Conservation (phyloP, 2,888 invertebrate genomes). For the Drosophila prolongata region DNA sequence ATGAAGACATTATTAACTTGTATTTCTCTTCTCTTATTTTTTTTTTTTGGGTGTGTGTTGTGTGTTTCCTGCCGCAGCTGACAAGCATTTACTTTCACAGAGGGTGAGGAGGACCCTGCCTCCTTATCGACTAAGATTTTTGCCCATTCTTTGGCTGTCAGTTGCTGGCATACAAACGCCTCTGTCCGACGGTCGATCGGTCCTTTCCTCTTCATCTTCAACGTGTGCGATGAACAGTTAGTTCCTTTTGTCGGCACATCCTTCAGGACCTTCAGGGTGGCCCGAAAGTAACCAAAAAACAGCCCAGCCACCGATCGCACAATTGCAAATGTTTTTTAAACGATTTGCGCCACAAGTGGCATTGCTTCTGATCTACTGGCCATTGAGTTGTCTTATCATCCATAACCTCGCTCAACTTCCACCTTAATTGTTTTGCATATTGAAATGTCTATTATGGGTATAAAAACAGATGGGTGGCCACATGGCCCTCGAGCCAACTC, state of each 20-base stretch:
- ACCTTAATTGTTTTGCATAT: slow-evolving; percentile 58
- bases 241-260: slow-evolving; percentile 77
- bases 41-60: slow-evolving; percentile 23
- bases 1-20: slow-evolving; percentile 84
- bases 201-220: slow-evolving; percentile 61
- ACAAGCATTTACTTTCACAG: slow-evolving; percentile 77
- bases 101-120: slow-evolving; percentile 24
- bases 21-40: slow-evolving; percentile 60
- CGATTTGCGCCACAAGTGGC: slow-evolving; percentile 73
- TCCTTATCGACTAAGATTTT: slow-evolving; percentile 57
- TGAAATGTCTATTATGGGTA: slow-evolving; percentile 32
- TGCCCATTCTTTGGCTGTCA: slow-evolving; percentile 75
- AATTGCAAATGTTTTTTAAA: slow-evolving; percentile 66
- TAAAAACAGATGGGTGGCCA: slow-evolving; percentile 43
- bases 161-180: slow-evolving; percentile 55
- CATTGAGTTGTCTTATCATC: slow-evolving; percentile 47
- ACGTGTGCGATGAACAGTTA: slow-evolving; percentile 78
- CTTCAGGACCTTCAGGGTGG: slow-evolving; percentile 62
- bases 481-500: slow-evolving; percentile 52
- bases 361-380: slow-evolving; percentile 10
- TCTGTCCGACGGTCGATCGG: slow-evolving; percentile 53
- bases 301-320: slow-evolving; percentile 35
- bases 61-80: slow-evolving; percentile 77
- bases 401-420: slow-evolving; percentile 63
- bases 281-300: slow-evolving; percentile 29